Conservation (phyloP, 2,888 invertebrate genomes). For the Axea sp. region DNA sequence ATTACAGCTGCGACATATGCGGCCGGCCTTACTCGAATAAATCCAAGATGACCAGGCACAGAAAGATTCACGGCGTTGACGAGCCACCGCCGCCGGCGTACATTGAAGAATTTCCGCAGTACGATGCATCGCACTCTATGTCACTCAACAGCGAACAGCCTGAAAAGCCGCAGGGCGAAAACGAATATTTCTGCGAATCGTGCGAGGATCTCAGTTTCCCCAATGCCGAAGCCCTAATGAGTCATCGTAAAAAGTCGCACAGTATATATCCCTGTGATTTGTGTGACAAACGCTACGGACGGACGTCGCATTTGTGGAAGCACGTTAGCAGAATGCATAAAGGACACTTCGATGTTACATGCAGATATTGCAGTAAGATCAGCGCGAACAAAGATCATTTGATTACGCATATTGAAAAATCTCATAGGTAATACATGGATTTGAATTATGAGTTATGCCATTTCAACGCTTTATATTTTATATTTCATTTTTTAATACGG, state of each 20-base stretch:
- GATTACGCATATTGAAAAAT: conserved; percentile 81
- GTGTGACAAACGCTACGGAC: conserved; percentile 82
- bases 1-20: conserved; percentile 80
- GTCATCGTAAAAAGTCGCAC: conserved; percentile 81
- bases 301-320: conserved; percentile 83
- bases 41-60: conserved; percentile 80
- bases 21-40: conserved; percentile 80
- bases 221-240: conserved; percentile 80
- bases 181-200: conserved; percentile 72
- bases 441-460: no score
- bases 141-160: conserved; percentile 27
- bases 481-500: no score
- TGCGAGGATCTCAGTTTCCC: conserved; percentile 77
- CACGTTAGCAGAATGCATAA: conserved; percentile 83
- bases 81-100: conserved; percentile 41
- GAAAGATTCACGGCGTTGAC: conserved; percentile 79
- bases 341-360: conserved; percentile 82
- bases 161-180: conserved; percentile 48
- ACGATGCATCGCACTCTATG: not conserved
- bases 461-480: no score
- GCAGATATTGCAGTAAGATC: conserved; percentile 82
- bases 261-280: conserved; percentile 83
- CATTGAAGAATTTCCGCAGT: conserved; percentile 57
- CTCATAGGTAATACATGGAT: conserved; percentile 73
- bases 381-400: conserved; percentile 82